phyloP scores from a whole-genome alignment of 2,113 vertebrate species.

The Trematocara variabile region DNA sequence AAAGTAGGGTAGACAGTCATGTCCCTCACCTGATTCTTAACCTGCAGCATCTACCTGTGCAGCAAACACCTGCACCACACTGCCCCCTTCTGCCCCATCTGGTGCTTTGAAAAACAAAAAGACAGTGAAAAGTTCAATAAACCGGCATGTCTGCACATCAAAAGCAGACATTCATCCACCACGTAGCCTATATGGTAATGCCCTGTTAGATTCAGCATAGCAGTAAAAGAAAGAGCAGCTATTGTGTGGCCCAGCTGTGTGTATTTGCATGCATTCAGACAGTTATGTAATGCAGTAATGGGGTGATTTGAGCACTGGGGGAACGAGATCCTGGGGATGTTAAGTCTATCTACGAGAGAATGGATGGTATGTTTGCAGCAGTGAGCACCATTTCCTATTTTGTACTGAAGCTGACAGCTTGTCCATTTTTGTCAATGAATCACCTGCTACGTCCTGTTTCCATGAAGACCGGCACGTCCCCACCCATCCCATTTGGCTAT shows the following conservation, averaged over 20 bases:
- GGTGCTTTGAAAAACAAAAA: neutral
- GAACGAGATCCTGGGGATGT: conserved; percentile 1
- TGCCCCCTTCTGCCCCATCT: conserved; percentile 63
- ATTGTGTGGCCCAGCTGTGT: conserved; percentile 5
- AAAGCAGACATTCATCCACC: neutral
- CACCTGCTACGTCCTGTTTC: conserved; percentile 13
- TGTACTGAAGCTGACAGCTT: conserved; percentile 8
- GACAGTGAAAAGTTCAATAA: neutral
- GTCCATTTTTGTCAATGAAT: conserved; percentile 19
- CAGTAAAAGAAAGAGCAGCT: conserved; percentile 4
- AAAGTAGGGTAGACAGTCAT: neutral
- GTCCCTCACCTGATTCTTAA: too few species aligned
- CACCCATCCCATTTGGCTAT: neutral
- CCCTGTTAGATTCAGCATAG: neutral
- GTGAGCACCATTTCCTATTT: conserved; percentile 10
- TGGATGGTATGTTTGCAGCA: neutral
- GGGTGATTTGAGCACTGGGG: neutral
- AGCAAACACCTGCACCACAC: conserved; percentile 47
- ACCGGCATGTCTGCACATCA: neutral
- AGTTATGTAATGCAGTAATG: neutral
- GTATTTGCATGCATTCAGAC: conserved; percentile 48
- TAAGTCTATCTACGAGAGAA: neutral
- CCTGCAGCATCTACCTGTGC: conserved; percentile 35
- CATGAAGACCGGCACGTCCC: neutral
- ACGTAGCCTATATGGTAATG: neutral